Conservation (phyloP, 2,888 invertebrate genomes). For the Diaprepes abbreviatus region DNA sequence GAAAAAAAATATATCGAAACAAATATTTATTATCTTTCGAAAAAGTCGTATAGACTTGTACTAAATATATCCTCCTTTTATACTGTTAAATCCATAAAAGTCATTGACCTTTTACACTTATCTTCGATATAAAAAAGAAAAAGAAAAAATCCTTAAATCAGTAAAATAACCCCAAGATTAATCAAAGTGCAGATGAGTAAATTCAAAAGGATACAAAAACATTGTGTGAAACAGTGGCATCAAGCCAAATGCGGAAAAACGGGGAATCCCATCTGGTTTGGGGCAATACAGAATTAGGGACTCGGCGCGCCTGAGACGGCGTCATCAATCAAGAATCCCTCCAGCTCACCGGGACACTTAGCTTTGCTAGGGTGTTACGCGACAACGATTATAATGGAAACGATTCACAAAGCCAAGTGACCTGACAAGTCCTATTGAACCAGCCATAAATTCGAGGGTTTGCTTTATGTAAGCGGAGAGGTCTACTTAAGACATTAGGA, state of each 20-base stretch:
- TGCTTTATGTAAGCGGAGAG: constrained; percentile 46
- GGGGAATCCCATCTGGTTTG: constrained; percentile 35
- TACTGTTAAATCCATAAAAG: too few species aligned
- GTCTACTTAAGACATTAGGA: constrained; percentile 46
- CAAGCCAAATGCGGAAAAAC: constrained; percentile 28
- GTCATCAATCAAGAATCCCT: constrained; percentile 45
- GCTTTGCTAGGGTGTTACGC: constrained; percentile 47
- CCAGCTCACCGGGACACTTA: constrained; percentile 44
- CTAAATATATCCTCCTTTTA: too few species aligned
- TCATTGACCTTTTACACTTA: not conserved
- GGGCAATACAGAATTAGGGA: constrained; percentile 36
- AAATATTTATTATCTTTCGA: too few species aligned
- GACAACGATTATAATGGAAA: constrained; percentile 46
- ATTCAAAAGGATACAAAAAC: constrained; percentile 24
- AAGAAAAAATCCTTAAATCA: not conserved
- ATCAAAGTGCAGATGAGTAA: constrained; percentile 14
- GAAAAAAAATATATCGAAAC: too few species aligned
- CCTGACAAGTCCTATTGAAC: constrained; percentile 46
- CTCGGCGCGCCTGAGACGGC: constrained; percentile 28
- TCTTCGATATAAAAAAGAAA: not conserved
- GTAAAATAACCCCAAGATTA: constrained; percentile 11
- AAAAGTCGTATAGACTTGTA: too few species aligned
- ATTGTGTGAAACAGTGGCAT: constrained; percentile 24
- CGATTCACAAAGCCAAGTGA: constrained; percentile 46
- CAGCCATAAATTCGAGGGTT: constrained; percentile 45